These are phyloP conservation scores for Andricus curvator DNA, from an alignment of 2,888 invertebrate genomes.

Conservation along the genomic window DNA sequence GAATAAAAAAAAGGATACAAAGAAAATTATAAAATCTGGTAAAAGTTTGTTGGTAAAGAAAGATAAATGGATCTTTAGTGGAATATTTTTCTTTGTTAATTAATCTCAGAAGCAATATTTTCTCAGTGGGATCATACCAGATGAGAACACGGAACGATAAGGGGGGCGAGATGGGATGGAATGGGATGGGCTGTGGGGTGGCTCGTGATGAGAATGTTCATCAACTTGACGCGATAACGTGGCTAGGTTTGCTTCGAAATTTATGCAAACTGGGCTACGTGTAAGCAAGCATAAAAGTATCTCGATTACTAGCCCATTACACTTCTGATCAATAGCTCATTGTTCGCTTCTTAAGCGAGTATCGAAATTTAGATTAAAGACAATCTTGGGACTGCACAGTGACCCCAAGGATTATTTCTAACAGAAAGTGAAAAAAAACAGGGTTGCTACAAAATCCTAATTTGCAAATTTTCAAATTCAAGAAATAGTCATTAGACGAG, in stretches of 20 bases:
- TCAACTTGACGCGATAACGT: conserved; percentile 35
- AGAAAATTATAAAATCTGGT: too few species aligned
- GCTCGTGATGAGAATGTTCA: conserved; percentile 35
- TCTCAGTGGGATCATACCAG: not conserved
- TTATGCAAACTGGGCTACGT: conserved; percentile 37
- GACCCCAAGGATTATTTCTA: too few species aligned
- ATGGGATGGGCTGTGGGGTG: not conserved
- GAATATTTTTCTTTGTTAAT: not conserved
- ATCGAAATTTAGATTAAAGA: conserved; percentile 22
- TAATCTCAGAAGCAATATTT: not conserved
- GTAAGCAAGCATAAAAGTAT: conserved; percentile 8
- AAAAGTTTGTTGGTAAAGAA: too few species aligned
- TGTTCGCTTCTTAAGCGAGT: not conserved
- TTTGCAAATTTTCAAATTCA: too few species aligned
- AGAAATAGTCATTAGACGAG: too few species aligned
- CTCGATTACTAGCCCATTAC: conserved; percentile 6
- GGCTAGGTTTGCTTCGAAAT: conserved; percentile 48
- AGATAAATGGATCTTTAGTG: too few species aligned
- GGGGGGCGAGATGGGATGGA: conserved; percentile 31
- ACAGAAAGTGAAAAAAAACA: too few species aligned
- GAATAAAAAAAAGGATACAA: too few species aligned
- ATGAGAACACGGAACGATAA: conserved; percentile 38
- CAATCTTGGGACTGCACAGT: not conserved
- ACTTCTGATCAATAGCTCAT: conserved; percentile 20
- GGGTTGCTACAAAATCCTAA: too few species aligned